phyloP scores from a whole-genome alignment of 2,888 invertebrate species.

The Tiphia femorata region DNA sequence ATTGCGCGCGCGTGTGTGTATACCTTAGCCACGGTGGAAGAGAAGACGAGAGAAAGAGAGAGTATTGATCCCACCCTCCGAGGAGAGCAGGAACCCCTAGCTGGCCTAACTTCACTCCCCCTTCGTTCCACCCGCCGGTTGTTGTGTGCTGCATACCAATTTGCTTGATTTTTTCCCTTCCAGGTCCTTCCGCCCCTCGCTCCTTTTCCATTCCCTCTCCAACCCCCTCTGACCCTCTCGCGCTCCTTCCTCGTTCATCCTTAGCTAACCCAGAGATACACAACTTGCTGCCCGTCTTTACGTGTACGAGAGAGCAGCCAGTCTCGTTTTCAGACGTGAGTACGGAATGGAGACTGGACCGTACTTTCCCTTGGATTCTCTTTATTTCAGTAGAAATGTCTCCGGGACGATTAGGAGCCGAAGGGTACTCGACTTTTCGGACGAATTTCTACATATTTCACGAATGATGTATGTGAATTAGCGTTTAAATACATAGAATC shows the following conservation, averaged over 20 bases:
- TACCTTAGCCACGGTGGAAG: constrained; percentile 31
- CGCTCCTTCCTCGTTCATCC: constrained; percentile 16
- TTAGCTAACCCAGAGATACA: constrained; percentile 21
- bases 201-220: constrained; percentile 51
- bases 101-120: constrained; percentile 70
- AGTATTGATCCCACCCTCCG: constrained; percentile 68
- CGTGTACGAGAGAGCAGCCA: constrained; percentile 26
- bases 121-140: constrained; percentile 68
- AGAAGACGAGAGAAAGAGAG: constrained; percentile 62
- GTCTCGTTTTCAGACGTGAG: constrained; percentile 5
- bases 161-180: constrained; percentile 72
- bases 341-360: not conserved
- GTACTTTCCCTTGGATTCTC: no score
- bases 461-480: no score
- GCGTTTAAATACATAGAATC: no score
- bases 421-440: no score
- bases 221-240: constrained; percentile 16
- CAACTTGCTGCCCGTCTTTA: constrained; percentile 50
- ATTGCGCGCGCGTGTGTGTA: constrained; percentile 12
- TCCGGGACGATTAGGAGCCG: no score
- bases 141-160: constrained; percentile 76
- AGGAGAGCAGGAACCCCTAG: constrained; percentile 60
- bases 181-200: constrained; percentile 32
- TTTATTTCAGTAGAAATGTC: no score
- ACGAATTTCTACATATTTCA: no score